Evolutionary conservation across 2,888 invertebrate species (phyloP).

Genomic region (Drosophila prostipennis): DNA sequence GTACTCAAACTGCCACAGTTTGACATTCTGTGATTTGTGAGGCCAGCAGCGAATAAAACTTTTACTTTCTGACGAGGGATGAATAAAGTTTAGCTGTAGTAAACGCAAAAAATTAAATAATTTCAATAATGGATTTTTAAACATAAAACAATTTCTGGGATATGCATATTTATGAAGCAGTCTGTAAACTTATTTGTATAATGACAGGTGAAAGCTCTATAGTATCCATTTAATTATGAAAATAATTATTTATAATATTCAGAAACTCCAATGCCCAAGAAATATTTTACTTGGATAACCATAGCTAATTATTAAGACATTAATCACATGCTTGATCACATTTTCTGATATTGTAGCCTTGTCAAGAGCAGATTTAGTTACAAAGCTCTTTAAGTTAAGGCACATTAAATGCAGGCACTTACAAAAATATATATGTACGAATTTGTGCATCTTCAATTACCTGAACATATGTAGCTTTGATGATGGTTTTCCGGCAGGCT

Average conservation of each 20-base stretch:
- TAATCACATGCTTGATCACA: not conserved
- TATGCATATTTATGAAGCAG: constrained; percentile 6
- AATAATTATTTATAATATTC: not conserved
- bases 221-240: no score
- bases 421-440: not conserved
- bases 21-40: constrained; percentile 38
- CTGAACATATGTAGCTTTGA: constrained; percentile 46
- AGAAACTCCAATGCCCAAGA: no score
- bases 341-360: not conserved
- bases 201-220: no score
- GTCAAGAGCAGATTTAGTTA: not conserved
- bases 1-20: constrained; percentile 44
- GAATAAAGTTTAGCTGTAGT: constrained; percentile 3
- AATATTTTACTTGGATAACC: not conserved
- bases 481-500: constrained; percentile 62
- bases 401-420: not conserved
- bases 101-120: constrained; percentile 13
- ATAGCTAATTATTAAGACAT: not conserved
- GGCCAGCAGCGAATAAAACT: constrained; percentile 18
- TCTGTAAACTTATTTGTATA: not conserved
- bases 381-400: not conserved
- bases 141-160: not conserved
- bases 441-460: constrained; percentile 33
- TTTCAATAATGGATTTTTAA: constrained; percentile 27
- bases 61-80: constrained; percentile 41